These are phyloP conservation scores for Potamarius usumacintae DNA, from an alignment of 2,113 vertebrate genomes.

Conservation along the genomic window DNA sequence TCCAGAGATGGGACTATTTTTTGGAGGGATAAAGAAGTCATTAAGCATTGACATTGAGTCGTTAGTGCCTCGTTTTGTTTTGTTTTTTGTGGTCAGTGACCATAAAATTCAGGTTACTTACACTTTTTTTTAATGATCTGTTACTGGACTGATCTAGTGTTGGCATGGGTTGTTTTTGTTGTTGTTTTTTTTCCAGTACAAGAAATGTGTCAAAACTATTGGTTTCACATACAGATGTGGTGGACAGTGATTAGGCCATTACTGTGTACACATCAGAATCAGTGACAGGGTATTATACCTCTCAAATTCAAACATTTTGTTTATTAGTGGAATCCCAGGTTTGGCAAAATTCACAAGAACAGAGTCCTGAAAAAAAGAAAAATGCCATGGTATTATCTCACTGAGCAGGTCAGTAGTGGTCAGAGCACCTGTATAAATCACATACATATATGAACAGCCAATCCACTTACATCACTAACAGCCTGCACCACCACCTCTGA, in stretches of 20 bases:
- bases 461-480: constrained; percentile 67
- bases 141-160: background rate
- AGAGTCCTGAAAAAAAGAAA: constrained; percentile 60
- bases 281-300: constrained; percentile 56
- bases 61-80: too few relatives aligned
- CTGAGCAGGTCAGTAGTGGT: background rate
- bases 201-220: background rate
- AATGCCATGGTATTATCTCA: background rate
- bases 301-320: constrained; percentile 75
- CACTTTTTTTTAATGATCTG: too few relatives aligned
- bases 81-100: background rate
- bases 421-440: background rate
- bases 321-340: constrained; percentile 55
- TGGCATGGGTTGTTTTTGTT: background rate
- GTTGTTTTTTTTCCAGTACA: background rate
- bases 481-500: constrained; percentile 68
- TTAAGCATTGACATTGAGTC: background rate
- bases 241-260: too few relatives aligned
- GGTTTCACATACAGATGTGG: background rate
- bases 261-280: background rate
- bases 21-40: background rate
- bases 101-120: background rate
- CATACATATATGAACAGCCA: constrained; percentile 3
- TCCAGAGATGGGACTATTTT: background rate
- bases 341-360: constrained; percentile 67